phyloP scores from a whole-genome alignment of 1,140 invertebrate genomes.

The Sycobia sp. region DNA sequence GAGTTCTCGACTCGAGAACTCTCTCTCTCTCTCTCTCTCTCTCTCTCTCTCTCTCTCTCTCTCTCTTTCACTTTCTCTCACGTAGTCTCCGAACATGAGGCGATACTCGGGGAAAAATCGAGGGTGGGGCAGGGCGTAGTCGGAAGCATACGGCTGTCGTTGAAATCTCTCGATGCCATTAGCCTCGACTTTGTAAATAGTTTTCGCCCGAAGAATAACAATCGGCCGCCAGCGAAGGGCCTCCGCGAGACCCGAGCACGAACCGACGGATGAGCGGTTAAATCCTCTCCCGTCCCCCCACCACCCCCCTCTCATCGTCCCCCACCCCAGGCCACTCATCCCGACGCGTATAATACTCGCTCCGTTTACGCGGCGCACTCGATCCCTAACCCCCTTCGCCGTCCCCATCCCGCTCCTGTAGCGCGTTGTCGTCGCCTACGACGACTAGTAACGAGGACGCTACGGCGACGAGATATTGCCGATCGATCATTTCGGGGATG shows the following conservation, averaged over 20 bases:
- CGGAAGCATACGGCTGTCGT: conserved; percentile 42
- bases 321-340: no score
- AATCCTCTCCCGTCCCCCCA: conserved; percentile 12
- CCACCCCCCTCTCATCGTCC: no score
- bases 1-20: no score
- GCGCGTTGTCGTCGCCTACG: no score
- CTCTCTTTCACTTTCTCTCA: no score
- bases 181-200: conserved; percentile 59
- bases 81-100: no score
- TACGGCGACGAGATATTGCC: conserved; percentile 16
- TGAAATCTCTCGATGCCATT: conserved; percentile 55
- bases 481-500: conserved; percentile 26
- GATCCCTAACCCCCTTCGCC: not conserved
- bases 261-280: conserved; percentile 13
- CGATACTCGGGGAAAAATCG: no score
- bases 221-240: conserved; percentile 34
- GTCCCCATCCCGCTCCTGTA: no score
- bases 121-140: no score
- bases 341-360: not conserved
- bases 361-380: not conserved
- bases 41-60: no score
- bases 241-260: conserved; percentile 29
- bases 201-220: conserved; percentile 57
- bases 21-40: no score
- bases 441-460: not conserved